Base-by-base conservation (phyloP, 2,113 vertebrate genomes). In the Hystrix cristata region DNA sequence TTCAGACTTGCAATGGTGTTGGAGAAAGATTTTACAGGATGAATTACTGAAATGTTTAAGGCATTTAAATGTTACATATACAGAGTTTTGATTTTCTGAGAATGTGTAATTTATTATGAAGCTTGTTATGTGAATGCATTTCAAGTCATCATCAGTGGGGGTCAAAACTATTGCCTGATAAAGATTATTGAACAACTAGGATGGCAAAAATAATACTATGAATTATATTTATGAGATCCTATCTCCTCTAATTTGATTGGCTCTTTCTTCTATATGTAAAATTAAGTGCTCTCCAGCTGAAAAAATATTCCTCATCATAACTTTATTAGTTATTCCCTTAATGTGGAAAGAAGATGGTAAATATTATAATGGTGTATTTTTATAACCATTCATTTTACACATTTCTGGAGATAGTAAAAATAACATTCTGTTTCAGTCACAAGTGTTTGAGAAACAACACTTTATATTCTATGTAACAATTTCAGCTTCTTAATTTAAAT, bases 341-440 rank as follows among this genome's bases (percentile, higher is more conserved):
- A 87, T 80, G 51, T 60, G 57, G 80, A 83, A 91, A 69, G n/a
- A 95, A 71, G 55, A 96, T 96, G 85, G 81, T 55, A 92, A 83
- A 85, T 85, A 90, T 55, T 95, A 53, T 19, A 34, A 87, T 60
- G 23, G 48, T 53, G 14, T 79, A 67, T 86, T 94, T 95, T 97
- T 91, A 93, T 79, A 91, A 96, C 72, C 86, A 93, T 72, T 96
- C 57, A 86, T 89, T 95, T 94, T 87, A 91, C 11, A 74, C 67
- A 94, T 95, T 96, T 94, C 92, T 79, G 21, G 83, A 95, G 79
- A 92, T 71, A 81, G 51, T 92, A 91, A 97, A 97, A 95, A 67
- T 85, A 90, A 90, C 57, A 95, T 91, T 97, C 94, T 97, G 91
- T 91, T 95, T 95, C 60, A 92, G 59, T 80, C 81, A 88, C 43